A percentile compares a stretch with the other conserved stretches of the same genome.
These are phyloP conservation scores for Caenorhabditis zanzibari DNA, from an alignment of 2,888 invertebrate species.

Conservation along the genomic window DNA sequence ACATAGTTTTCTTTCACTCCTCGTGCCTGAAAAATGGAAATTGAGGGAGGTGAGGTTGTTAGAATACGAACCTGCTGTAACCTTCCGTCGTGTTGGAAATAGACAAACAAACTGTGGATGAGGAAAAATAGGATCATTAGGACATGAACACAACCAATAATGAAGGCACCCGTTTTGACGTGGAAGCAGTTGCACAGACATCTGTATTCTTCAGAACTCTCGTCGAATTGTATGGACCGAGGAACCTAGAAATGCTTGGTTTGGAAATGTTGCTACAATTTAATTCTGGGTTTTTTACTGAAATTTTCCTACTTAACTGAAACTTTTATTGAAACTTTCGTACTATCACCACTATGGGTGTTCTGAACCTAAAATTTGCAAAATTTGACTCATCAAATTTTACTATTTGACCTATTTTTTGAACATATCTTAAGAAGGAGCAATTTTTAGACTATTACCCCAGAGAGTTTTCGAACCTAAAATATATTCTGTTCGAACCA, in stretches of 20 bases:
- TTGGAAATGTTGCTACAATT: too few species aligned
- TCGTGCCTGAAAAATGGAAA: slow-evolving; percentile 63
- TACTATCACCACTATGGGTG: too few species aligned
- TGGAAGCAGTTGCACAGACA: slow-evolving; percentile 83
- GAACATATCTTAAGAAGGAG: too few species aligned
- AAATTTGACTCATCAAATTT: too few species aligned
- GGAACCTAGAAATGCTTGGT: slow-evolving; percentile 69
- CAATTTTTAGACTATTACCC: too few species aligned
- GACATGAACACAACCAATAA: slow-evolving; percentile 78
- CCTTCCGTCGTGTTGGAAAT: slow-evolving; percentile 79
- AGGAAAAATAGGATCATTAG: slow-evolving; percentile 80
- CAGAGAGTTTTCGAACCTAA: too few species aligned
- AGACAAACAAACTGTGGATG: slow-evolving; percentile 81
- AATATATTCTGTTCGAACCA: too few species aligned
- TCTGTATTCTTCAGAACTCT: slow-evolving; percentile 80
- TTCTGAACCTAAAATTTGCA: too few species aligned
- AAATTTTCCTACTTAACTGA: too few species aligned
- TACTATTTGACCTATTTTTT: too few species aligned
- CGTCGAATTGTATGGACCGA: slow-evolving; percentile 81
- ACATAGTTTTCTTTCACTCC: slow-evolving; percentile 76
- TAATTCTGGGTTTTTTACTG: too few species aligned
- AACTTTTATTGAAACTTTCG: too few species aligned
- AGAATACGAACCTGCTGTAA: slow-evolving; percentile 63
- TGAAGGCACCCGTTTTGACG: slow-evolving; percentile 81
- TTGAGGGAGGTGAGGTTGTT: neutral